Conservation (phyloP, 2,113 vertebrate genomes). For the Osmerus eperlanus region DNA sequence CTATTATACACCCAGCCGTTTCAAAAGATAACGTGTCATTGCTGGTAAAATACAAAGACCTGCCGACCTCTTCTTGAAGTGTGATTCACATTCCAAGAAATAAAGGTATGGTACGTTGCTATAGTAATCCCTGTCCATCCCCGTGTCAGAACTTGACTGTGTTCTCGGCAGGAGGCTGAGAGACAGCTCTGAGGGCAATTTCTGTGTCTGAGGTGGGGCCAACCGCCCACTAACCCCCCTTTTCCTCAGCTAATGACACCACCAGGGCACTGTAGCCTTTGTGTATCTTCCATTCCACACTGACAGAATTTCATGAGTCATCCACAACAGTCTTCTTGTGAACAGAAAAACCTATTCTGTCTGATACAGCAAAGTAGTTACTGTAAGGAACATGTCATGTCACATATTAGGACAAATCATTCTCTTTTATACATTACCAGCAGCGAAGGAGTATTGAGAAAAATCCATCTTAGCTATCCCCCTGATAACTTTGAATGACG, state of each 20-base stretch:
- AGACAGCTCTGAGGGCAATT: conserved; percentile 17
- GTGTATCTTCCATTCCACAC: conserved; percentile 22
- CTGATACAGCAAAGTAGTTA: background rate
- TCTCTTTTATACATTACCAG: background rate
- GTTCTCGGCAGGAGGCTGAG: conserved; percentile 8
- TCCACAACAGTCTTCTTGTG: background rate
- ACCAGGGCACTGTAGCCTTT: conserved; percentile 24
- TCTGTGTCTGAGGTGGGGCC: conserved; percentile 44
- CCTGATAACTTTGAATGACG: background rate
- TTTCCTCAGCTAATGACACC: conserved; percentile 5
- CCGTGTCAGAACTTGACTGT: conserved; percentile 16
- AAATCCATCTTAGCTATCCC: background rate
- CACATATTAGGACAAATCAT: background rate
- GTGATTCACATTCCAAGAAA: conserved; percentile 3
- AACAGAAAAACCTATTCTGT: background rate
- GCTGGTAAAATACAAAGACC: background rate
- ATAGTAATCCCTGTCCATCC: conserved; percentile 13
- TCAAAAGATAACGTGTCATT: background rate
- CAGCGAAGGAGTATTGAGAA: background rate
- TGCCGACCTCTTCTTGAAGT: background rate
- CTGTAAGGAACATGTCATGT: background rate
- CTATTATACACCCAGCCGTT: background rate
- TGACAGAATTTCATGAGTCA: conserved; percentile 2
- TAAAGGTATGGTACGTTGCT: conserved; percentile 20
- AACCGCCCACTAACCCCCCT: conserved; percentile 3